Conservation (phyloP, 1,140 invertebrate genomes). For the Ericerus pela region DNA sequence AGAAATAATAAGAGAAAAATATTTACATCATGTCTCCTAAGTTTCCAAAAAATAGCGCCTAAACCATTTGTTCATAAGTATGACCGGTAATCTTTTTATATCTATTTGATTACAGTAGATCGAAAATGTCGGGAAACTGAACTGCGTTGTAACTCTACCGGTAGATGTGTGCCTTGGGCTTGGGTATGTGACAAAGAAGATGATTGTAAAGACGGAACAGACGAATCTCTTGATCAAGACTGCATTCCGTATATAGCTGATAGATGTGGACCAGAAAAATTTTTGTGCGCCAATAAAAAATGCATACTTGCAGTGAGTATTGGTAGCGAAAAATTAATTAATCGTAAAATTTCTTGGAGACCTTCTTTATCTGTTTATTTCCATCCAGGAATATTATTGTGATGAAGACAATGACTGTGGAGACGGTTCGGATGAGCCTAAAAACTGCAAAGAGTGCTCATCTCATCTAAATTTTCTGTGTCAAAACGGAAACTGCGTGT, state of each 20-base stretch:
- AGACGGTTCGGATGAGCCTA: constrained; percentile 35
- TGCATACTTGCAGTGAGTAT: constrained; percentile 34
- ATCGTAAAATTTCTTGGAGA: too few relatives aligned
- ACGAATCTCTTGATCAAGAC: constrained; percentile 31
- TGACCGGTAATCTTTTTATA: too few relatives aligned
- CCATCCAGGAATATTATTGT: constrained; percentile 44
- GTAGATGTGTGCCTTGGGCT: constrained; percentile 49
- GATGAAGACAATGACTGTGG: constrained; percentile 38
- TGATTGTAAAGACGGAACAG: constrained; percentile 45
- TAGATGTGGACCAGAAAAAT: constrained; percentile 27
- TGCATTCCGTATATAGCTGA: constrained; percentile 17
- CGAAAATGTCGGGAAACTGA: constrained; percentile 35
- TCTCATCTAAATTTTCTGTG: constrained; percentile 41
- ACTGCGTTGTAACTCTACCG: constrained; percentile 45
- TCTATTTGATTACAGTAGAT: constrained; percentile 26
- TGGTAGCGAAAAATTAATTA: too few relatives aligned
- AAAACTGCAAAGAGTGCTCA: constrained; percentile 29
- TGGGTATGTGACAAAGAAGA: constrained; percentile 61
- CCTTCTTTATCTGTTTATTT: too few relatives aligned
- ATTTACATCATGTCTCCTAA: too few relatives aligned
- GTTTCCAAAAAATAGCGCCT: too few relatives aligned
- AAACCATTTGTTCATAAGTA: too few relatives aligned
- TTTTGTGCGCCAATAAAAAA: constrained; percentile 38
- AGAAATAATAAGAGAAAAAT: too few relatives aligned
- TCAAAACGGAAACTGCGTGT: constrained; percentile 45